Percentiles rank a stretch among this genome's conserved stretches.
Conservation (phyloP, 2,888 invertebrate species). For the Aphodius sticticus region DNA sequence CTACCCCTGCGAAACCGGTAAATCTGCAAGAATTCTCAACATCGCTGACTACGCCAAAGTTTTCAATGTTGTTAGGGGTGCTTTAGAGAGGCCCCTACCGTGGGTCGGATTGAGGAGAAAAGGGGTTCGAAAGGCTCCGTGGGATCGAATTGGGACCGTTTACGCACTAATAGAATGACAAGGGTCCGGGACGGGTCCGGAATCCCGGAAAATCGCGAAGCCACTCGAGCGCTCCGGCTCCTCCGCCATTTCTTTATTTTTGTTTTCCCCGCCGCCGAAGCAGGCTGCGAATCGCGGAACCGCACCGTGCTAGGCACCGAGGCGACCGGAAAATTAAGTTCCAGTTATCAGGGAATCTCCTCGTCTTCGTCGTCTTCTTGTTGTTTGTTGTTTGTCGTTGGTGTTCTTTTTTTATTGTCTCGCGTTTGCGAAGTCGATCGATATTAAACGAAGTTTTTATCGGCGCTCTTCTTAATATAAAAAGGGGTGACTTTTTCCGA, state of each 20-base stretch:
- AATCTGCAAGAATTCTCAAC: background rate
- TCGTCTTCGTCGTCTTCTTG: background rate
- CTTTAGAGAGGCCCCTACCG: background rate
- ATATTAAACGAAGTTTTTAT: background rate
- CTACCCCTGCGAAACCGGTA: background rate
- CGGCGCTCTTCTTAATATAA: background rate
- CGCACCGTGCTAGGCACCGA: background rate
- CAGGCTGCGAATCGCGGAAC: background rate
- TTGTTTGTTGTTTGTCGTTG: background rate
- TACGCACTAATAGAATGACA: slow-evolving; percentile 52
- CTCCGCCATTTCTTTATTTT: background rate
- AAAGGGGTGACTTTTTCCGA: background rate
- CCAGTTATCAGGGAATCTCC: background rate
- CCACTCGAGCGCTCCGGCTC: slow-evolving; percentile 32
- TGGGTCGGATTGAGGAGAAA: background rate
- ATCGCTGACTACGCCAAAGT: background rate
- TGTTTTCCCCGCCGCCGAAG: background rate
- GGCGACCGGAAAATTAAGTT: background rate
- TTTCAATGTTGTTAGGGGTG: background rate
- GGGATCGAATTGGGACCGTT: slow-evolving; percentile 40
- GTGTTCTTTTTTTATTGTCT: background rate
- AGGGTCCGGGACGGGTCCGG: slow-evolving; percentile 45
- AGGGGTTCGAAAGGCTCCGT: slow-evolving; percentile 14
- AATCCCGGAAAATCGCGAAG: slow-evolving; percentile 36
- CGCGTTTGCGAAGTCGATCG: background rate